A percentile compares a stretch with the other conserved stretches of the same genome.
These are phyloP conservation scores for Mechanitis mazaeus DNA, from an alignment of 2,888 invertebrate species.

Conservation along the genomic window DNA sequence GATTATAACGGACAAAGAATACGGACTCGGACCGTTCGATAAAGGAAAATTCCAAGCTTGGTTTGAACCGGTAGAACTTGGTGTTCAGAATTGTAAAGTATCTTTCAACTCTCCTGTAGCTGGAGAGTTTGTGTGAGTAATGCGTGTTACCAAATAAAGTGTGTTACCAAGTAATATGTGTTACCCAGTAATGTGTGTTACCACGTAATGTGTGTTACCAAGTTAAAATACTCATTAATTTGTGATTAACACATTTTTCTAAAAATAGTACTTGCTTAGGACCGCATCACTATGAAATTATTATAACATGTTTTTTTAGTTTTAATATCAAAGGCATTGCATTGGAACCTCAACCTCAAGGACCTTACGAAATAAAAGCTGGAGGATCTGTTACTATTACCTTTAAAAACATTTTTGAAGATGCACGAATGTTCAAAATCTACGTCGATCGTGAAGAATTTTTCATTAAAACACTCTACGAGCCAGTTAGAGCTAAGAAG, in stretches of 20 bases:
- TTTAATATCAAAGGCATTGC: constrained; percentile 59
- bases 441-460: constrained; percentile 56
- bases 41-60: constrained; percentile 60
- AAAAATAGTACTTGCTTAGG: background rate
- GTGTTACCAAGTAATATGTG: constrained; percentile 30
- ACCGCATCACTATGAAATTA: background rate
- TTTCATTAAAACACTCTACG: constrained; percentile 43
- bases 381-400: constrained; percentile 47
- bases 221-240: background rate
- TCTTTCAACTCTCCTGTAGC: constrained; percentile 54
- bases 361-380: constrained; percentile 54
- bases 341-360: constrained; percentile 57
- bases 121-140: constrained; percentile 64
- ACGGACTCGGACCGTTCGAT: constrained; percentile 48
- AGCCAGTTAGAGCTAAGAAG: constrained; percentile 39
- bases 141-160: too few relatives aligned
- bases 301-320: constrained; percentile 33
- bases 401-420: constrained; percentile 63
- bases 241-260: background rate
- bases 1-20: constrained; percentile 50
- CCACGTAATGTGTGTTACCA: constrained; percentile 15
- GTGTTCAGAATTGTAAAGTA: constrained; percentile 51
- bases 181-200: constrained; percentile 7
- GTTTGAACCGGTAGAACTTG: constrained; percentile 63
- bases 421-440: constrained; percentile 51